Base-by-base conservation (phyloP, 2,113 vertebrate species). In the Nesospiza acunhae region DNA sequence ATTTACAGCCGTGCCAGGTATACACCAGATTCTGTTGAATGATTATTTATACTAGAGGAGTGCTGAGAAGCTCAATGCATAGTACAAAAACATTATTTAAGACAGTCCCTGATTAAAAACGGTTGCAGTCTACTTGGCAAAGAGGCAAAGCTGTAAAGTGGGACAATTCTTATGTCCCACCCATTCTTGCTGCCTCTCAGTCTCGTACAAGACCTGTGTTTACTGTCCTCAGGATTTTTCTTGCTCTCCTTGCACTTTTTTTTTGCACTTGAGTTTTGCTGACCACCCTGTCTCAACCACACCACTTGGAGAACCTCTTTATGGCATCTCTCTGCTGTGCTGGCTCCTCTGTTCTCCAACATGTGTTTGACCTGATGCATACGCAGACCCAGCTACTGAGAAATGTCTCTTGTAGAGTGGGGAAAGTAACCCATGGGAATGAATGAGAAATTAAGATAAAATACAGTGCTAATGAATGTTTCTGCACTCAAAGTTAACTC, bases 391-490 rank as follows among this genome's bases (percentile, higher is more conserved):
- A 78, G 49, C 14, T 72, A 67, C 55, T 67, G 59, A 88, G 89
- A 70, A 84, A 78, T 39, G 7, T 16, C 39, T 90, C 9, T 53
- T 13, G 37, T 15, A 66, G 69, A 79, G 37, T 37, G 47, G 39
- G 42, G 50, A 44, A 89, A 74, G 80, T 28, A 93, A 70, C 50
- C 56, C 78, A 28, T 1, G 8, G 85, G 82, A 80, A 47, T 18
- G 24, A 91, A 83, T 47, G 67, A 88, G 89, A 91, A 73, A 69
- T 79, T 66, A 93, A 87, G 67, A 82, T 28, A 90, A 77, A 95
- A 79, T 55, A 68, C 37, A 79, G 39, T n/a, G 50, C 27, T 85
- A 94, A 85, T 87, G 46, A 77, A 83, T 26, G 19, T 52, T 49
- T 91, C 47, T 72, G 22, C 82, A 77, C 73, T 93, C 67, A 60